A percentile compares a stretch with the other conserved stretches of the same genome.
Conservation (phyloP, 2,113 vertebrate genomes). For the Proteles cristata region DNA sequence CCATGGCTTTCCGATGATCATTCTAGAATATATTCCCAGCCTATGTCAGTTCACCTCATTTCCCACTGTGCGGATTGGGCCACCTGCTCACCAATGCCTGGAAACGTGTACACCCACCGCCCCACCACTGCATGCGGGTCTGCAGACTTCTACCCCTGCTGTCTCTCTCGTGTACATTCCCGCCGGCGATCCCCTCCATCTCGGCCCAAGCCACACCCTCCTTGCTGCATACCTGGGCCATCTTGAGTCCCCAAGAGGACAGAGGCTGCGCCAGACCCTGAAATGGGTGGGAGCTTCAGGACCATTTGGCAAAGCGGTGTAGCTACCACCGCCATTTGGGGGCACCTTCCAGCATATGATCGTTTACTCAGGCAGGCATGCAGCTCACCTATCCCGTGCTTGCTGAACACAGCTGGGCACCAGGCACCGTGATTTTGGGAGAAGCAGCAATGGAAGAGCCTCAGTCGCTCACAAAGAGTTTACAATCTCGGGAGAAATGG, state of each 20-base stretch:
- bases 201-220: background rate
- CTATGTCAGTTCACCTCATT: too few relatives aligned
- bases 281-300: background rate
- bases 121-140: fast-evolving
- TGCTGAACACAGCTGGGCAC: background rate
- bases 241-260: background rate
- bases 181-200: background rate
- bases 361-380: background rate
- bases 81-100: background rate
- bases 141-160: fast-evolving
- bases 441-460: too few relatives aligned
- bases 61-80: background rate
- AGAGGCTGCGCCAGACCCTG: background rate
- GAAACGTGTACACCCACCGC: background rate
- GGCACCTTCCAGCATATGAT: background rate
- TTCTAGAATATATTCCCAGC: background rate
- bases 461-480: background rate
- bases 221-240: background rate
- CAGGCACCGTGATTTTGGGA: background rate
- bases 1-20: background rate
- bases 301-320: background rate
- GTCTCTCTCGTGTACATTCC: fast-evolving
- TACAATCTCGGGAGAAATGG: background rate
- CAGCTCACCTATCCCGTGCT: background rate
- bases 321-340: background rate